Evolutionary conservation across 92 coral and sea anemone genomes (phyloP), one percentile per base, ranked within the genome.

Genomic region (Meandrina meandrites): DNA sequence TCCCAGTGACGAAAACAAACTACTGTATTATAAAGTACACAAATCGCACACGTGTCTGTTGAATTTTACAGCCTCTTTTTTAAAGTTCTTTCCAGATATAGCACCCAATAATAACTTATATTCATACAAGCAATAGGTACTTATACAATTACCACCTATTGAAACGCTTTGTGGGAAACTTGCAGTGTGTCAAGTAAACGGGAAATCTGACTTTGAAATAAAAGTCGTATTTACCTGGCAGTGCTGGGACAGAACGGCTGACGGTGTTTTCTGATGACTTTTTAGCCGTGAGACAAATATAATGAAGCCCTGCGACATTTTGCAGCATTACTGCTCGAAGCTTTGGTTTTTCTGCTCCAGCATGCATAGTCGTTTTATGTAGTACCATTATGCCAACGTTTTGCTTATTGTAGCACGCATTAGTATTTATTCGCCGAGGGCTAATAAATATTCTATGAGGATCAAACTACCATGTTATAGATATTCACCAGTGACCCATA

Each of bases 261-360:
- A 31, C 67, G 37, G 5, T 32, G 56, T 51, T 28, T 71, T 27
- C 22, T 5, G 50, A 18, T 42, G 75, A 48, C 50, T 47, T 76
- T 28, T 36, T 42, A 62, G 76, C 48, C 64, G 81, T 85, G 40
- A 85, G 82, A 76, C n/a, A 85, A 57, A 85, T 76, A 22, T 76
- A 76, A 76, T 34, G 88, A 21, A n/a, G 31, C 11, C 88, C 88
- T 8, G 82, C 54, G 30, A 30, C 83, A 76, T 76, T 76, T 68
- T 76, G 77, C n/a, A 64, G 76, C 82, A 60, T 76, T 21, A 85
- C 75, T 42, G 88, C 88, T 5, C 82, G 64, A 62, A 77, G 76
- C 70, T 51, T 85, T 30, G 82, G 88, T 34, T 78, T 85, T 30
- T 60, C 45, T 60, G 8, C 77, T n/a, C 66, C 66, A 28, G 54